A percentile compares a stretch with the other conserved stretches of the same genome.
These are phyloP conservation scores for Cistogaster globosa DNA, from an alignment of 2,888 invertebrate species.

Conservation along the genomic window DNA sequence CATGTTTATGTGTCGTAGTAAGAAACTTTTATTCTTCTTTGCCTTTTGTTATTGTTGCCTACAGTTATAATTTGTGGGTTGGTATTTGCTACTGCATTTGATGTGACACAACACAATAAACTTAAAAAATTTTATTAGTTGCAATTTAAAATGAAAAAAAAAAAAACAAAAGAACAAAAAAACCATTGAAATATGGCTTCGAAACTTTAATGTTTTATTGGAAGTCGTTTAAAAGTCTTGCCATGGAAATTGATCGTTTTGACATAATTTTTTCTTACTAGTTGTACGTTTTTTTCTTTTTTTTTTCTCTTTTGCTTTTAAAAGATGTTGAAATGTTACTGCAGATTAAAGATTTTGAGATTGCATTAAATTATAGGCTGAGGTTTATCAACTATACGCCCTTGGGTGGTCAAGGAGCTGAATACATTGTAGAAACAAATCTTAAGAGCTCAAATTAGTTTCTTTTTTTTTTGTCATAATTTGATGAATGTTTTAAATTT, in stretches of 20 bases:
- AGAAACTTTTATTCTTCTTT: slow-evolving; percentile 13
- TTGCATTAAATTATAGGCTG: slow-evolving; percentile 43
- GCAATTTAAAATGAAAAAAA: neutral
- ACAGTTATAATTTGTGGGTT: neutral
- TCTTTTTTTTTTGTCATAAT: no score
- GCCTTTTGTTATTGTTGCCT: neutral
- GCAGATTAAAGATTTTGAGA: neutral
- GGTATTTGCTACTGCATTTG: slow-evolving; percentile 33
- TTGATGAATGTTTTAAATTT: no score
- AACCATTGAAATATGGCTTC: slow-evolving; percentile 13
- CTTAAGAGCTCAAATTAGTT: neutral
- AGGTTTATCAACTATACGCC: slow-evolving; percentile 46
- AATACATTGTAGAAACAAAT: neutral
- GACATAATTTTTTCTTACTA: slow-evolving; percentile 56
- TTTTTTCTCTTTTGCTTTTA: no score
- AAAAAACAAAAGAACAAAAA: slow-evolving; percentile 1
- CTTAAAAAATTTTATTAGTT: slow-evolving; percentile 22
- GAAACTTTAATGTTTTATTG: slow-evolving; percentile 32
- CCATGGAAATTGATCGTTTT: slow-evolving; percentile 70
- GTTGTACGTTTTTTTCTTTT: neutral
- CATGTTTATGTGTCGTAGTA: slow-evolving; percentile 2
- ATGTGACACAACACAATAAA: slow-evolving; percentile 2
- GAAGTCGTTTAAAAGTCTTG: slow-evolving; percentile 17
- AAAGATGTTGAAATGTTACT: slow-evolving; percentile 52
- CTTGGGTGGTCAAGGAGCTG: slow-evolving; percentile 55